Evolutionary conservation across 2,888 invertebrate genomes (phyloP), one percentile per base, ranked within the genome.

Genomic region (Chaetoderma sp.): DNA sequence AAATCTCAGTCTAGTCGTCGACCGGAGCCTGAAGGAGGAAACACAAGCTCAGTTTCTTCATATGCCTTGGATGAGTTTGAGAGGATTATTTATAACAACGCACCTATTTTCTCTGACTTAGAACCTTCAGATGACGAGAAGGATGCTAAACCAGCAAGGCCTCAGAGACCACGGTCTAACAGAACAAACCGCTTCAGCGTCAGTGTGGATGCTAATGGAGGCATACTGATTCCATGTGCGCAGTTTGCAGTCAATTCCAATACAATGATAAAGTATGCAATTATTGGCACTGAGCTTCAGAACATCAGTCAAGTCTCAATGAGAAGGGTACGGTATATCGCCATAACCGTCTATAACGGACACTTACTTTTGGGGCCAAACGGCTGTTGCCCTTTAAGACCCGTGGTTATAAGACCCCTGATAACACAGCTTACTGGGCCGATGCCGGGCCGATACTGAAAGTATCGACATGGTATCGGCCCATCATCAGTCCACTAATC

Each of bases 261-360:
- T 86, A 96, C 97, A 10, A 93, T 97, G 92, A 96, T 98, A 93
- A 97, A 96, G 89, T 96, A 97, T 88, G 94, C 93, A 87, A 93
- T 98, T 77, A 98, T 98, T 86, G 92, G 93, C 87, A 97, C 97
- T 88, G 98, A 98, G 89, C 91, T 98, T 86, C 96, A 96, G 90
- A 98, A 98, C 89, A 95, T 97, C 87, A 94, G 95, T 91, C 94
- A 95, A 87, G 95, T 95, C 87, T 96, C 96, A 87, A 90, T 98
- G 78, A 95, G 94, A 91, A 91, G 96, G 96, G 97, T 97, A 93
- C 52, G 73, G 25, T 52, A 23, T 32, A 13, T 27, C 27, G 16
- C 6, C 25, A 4, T 56, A n/a, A 16, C 18, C 33, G 4, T 28
- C 32, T 18, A 3, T 45, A 66, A 68, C 71, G 67, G 66, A 64